Evolutionary conservation across 2,113 vertebrate genomes (phyloP).

Genomic region (Myanophis thanlyinensis): DNA sequence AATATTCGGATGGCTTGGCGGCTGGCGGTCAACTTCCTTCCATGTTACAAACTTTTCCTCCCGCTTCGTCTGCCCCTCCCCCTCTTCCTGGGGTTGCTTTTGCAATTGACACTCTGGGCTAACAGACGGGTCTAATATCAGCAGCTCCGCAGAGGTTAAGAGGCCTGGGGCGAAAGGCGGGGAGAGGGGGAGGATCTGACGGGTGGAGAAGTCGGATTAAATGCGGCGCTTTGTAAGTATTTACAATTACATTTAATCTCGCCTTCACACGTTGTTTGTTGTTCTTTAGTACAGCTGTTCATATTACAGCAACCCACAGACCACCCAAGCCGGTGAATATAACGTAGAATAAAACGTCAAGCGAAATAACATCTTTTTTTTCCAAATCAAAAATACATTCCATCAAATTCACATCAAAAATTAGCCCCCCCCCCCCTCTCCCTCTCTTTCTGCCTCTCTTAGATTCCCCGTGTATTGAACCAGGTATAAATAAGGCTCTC

Average conservation of each 20-base stretch:
- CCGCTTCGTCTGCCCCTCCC: neutral
- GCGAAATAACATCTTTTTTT: neutral
- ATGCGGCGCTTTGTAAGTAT: conserved; percentile 17
- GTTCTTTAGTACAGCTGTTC: neutral
- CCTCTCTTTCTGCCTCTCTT: neutral
- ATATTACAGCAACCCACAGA: neutral
- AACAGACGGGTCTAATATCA: conserved; percentile 34
- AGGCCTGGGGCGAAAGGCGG: conserved; percentile 7
- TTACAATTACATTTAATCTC: conserved; percentile 23
- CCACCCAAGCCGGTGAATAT: neutral
- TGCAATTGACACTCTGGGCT: conserved; percentile 26
- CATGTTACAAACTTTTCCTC: neutral
- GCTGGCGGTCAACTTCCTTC: neutral
- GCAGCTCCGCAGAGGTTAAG: conserved; percentile 20
- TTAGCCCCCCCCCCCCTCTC: neutral
- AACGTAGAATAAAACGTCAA: neutral
- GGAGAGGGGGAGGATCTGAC: neutral
- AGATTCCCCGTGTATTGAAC: neutral
- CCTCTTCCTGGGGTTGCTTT: neutral
- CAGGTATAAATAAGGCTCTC: neutral
- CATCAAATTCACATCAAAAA: neutral
- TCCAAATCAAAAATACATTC: neutral
- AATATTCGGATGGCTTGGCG: neutral
- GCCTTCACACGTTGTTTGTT: neutral
- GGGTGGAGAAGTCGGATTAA: neutral